These are phyloP conservation scores for Ceratosolen solmsi DNA, from an alignment of 1,140 invertebrate genomes.

Conservation along the genomic window DNA sequence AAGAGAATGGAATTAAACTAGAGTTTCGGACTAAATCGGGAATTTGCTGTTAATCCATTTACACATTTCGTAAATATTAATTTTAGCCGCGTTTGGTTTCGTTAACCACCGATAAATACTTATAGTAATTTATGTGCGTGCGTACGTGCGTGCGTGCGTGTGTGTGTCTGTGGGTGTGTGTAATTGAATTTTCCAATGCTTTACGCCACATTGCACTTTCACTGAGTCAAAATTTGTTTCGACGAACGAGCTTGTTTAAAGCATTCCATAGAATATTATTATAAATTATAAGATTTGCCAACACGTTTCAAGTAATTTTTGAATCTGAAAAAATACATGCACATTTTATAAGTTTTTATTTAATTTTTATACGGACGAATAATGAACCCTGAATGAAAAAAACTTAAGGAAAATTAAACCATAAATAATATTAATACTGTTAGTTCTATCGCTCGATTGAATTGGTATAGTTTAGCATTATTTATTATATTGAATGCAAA, in stretches of 20 bases:
- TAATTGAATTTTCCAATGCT: constrained; percentile 6
- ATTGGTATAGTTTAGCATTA: neutral
- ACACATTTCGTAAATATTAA: constrained; percentile 9
- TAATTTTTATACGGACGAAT: too few relatives aligned
- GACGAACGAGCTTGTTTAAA: neutral
- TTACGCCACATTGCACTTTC: neutral
- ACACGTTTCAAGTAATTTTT: neutral
- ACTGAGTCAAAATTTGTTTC: neutral
- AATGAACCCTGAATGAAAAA: too few relatives aligned
- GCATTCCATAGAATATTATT: too few relatives aligned
- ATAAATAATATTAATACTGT: too few relatives aligned
- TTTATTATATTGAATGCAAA: neutral
- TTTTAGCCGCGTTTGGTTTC: neutral
- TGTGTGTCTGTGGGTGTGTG: too few relatives aligned
- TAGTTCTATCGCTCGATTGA: neutral
- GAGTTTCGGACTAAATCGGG: neutral
- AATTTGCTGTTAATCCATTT: neutral
- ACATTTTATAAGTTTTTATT: neutral
- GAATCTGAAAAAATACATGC: neutral
- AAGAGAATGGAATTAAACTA: neutral
- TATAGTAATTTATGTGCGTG: neutral
- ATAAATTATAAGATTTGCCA: too few relatives aligned
- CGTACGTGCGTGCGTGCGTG: too few relatives aligned
- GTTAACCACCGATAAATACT: neutral
- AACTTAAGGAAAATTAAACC: too few relatives aligned